Evolutionary conservation across 2,797 vertebrate species (phyloP).

Genomic region (Acipenser oxyrinchus): DNA sequence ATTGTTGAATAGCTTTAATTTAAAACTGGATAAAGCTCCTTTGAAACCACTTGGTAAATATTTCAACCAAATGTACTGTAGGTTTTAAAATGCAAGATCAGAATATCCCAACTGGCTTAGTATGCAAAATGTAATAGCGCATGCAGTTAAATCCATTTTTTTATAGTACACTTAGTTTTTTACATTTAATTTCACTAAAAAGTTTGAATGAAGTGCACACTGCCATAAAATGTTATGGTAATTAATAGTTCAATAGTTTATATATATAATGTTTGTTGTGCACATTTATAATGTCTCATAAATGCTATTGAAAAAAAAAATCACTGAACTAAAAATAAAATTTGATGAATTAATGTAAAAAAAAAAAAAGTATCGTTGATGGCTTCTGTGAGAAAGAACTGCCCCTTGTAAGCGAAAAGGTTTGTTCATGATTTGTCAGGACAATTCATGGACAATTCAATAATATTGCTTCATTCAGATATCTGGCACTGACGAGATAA

Average conservation of each 20-base stretch:
- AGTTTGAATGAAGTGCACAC: not conserved
- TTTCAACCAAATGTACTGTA: too few species aligned
- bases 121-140: too few species aligned
- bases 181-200: not conserved
- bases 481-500: too few species aligned
- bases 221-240: not conserved
- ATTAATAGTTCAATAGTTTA: not conserved
- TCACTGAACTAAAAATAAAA: not conserved
- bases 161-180: not conserved
- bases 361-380: too few species aligned
- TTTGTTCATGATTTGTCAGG: too few species aligned
- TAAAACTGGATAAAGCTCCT: conserved; percentile 35
- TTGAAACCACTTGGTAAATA: conserved; percentile 49
- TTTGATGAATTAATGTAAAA: too few species aligned
- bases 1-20: conserved; percentile 41
- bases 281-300: not conserved
- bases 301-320: not conserved
- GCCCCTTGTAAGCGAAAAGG: too few species aligned
- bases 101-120: not conserved
- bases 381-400: too few species aligned
- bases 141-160: not conserved
- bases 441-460: too few species aligned
- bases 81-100: conserved; percentile 20
- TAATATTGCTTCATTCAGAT: too few species aligned
- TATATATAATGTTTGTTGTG: not conserved